Evolutionary conservation across 2,797 vertebrate species (phyloP), one percentile per base, ranked within the genome.

Genomic region (Tauraco hartlaubi): DNA sequence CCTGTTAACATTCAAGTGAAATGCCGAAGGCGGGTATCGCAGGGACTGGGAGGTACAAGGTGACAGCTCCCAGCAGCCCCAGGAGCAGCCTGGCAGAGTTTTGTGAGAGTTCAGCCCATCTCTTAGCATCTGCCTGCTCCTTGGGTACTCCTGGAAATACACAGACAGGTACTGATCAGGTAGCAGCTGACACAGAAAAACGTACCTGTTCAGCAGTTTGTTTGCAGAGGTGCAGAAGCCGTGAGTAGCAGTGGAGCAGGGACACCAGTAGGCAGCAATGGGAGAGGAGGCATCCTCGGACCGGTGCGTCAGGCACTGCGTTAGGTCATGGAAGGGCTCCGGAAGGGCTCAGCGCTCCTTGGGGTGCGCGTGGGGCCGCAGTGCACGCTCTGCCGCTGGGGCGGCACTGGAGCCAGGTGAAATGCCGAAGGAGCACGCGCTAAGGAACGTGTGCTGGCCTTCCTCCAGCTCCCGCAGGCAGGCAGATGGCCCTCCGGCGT

Each of bases 241-340:
- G 22, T 14, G 20, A 5, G 13, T 33, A 4, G 15, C 43, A 25
- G 56, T 41, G 9, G 2, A 77, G 61, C 71, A 43, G 69, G 59
- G 52, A n/a, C 41, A 16, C 31, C 19, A 21, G 48, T 3, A 48
- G 51, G 56, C 84, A 59, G 56, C 64, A 59, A 61, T 9, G 37
- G 9, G 13, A 46, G 66, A 5, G 35, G 15, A 44, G 51, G 35
- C 2, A 5, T 16, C 39, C 17, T 21, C 51, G 4, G 61, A 2
- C 15, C 3, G 33, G 14, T 25, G 63, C 26, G 1, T 29, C 28
- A 0, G 1, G n/a, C 52, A 0, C 48, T 4, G 48, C 17, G 39
- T 41, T 51, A 29, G 22, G 69, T 37, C 55, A 14, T 1, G 11
- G 41, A n/a, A 21, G 64, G 41, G 37, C 13, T 92, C 64, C 1